phyloP scores from a whole-genome alignment of 2,888 invertebrate species.

The Archips crataeganus region DNA sequence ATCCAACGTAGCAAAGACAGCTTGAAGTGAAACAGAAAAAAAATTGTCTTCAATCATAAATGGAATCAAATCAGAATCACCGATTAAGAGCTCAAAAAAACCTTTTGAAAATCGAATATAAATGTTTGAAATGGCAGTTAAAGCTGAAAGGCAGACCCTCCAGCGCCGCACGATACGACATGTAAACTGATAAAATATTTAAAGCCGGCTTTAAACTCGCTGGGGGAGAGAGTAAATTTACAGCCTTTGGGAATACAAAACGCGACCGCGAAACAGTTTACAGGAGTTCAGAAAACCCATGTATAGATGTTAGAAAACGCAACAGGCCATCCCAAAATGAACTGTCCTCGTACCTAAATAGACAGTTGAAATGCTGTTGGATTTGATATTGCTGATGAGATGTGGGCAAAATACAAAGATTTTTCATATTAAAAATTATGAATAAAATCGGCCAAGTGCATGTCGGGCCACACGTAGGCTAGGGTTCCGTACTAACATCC shows the following conservation, averaged over 20 bases:
- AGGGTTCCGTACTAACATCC: too few species aligned
- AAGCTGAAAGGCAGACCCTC: constrained; percentile 67
- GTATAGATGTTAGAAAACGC: not conserved
- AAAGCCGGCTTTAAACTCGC: constrained; percentile 71
- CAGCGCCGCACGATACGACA: constrained; percentile 79
- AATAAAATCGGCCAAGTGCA: too few species aligned
- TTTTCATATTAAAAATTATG: too few species aligned
- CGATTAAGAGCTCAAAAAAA: constrained; percentile 49
- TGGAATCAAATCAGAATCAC: constrained; percentile 27
- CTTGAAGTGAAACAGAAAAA: not conserved
- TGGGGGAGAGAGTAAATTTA: constrained; percentile 73
- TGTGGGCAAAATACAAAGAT: not conserved
- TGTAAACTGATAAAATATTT: constrained; percentile 83
- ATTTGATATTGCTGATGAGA: not conserved
- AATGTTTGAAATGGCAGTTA: constrained; percentile 65
- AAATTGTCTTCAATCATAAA: not conserved
- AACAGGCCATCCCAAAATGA: not conserved
- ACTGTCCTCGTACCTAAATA: not conserved
- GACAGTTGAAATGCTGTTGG: not conserved
- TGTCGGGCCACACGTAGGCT: too few species aligned
- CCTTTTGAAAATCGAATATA: constrained; percentile 62
- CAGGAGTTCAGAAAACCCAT: constrained; percentile 13
- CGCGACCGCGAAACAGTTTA: constrained; percentile 34
- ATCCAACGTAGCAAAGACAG: not conserved
- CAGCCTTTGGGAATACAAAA: constrained; percentile 68